Base-by-base conservation (phyloP, 2,113 vertebrate species). In the Pongo pygmaeus region DNA sequence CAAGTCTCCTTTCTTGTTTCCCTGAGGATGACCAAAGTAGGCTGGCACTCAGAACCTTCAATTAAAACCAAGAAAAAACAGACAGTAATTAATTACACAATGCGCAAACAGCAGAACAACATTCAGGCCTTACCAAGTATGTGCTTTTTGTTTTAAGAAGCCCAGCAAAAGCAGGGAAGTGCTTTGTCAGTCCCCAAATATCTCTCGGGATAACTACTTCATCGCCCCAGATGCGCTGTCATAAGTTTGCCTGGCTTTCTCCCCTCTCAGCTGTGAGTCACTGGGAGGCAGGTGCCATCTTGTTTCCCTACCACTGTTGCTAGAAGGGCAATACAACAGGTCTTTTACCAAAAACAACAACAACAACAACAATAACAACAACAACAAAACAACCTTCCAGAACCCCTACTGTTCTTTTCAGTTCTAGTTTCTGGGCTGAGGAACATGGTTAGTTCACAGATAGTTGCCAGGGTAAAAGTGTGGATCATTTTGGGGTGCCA, bases 31-130 rank as follows among this genome's bases (percentile, higher is more conserved):
- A 46, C 72, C 78, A 91, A 94, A 95, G 64, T 91, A 91, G 48
- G 40, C 61, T 86, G 84, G 83, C 30, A 67, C 38, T 85, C 46
- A 94, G 83, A 94, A 87, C 5, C 55, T 96, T 93, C 55, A 40
- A 86, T 93, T 90, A 92, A 96, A 96, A 92, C 25, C 22, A 92
- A 84, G 46, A 89, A 80, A 88, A 78, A 86, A 52, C n/a, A 96
- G 67, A 92, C 22, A 84, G 91, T 72, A 78, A 84, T 92, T 94
- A 94, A 79, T 86, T 61, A 96, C 32, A 91, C 14, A 55, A 78
- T 35, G 43, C 2, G 2, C 69, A 86, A 95, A 91, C 27, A 55
- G 52, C 2, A 48, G 57, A 89, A 93, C 11, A 85, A 5, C 13
- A 81, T 57, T 93, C 50, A 74, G 52, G 11, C 67, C 93, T 94